Evolutionary conservation across 2,888 invertebrate genomes (phyloP).

Genomic region (Nemurella pictetii): DNA sequence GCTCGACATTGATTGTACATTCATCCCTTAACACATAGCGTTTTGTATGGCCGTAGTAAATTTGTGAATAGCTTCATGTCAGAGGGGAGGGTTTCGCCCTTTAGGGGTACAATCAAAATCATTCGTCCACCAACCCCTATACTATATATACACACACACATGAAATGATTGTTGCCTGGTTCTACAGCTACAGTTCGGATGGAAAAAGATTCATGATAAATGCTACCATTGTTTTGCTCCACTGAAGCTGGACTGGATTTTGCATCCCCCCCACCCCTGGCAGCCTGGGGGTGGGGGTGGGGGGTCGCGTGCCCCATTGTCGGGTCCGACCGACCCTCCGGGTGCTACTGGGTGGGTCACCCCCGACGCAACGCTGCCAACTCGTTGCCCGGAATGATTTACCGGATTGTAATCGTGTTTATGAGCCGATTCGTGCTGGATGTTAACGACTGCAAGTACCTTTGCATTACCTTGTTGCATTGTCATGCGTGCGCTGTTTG

Average conservation of each 20-base stretch:
- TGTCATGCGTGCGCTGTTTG: no score
- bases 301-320: slow-evolving; percentile 29
- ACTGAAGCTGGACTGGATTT: slow-evolving; percentile 19
- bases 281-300: background rate
- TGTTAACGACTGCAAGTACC: no score
- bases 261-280: slow-evolving; percentile 7
- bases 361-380: no score
- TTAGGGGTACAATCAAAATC: background rate
- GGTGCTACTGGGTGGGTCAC: slow-evolving; percentile 15
- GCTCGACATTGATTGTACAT: slow-evolving; percentile 15
- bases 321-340: background rate
- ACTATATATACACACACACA: background rate
- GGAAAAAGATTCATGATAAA: slow-evolving; percentile 30
- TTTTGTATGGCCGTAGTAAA: slow-evolving; percentile 27
- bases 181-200: background rate
- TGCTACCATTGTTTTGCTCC: slow-evolving; percentile 29
- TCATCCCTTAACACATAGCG: slow-evolving; percentile 30
- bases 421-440: no score
- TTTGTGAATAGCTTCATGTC: slow-evolving; percentile 28
- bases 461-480: no score
- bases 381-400: no score
- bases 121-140: background rate
- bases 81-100: slow-evolving; percentile 28
- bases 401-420: no score
- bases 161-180: background rate